Evolutionary conservation across 2,888 invertebrate species (phyloP), one percentile per base, ranked within the genome.

Genomic region (Anorthoa munda): DNA sequence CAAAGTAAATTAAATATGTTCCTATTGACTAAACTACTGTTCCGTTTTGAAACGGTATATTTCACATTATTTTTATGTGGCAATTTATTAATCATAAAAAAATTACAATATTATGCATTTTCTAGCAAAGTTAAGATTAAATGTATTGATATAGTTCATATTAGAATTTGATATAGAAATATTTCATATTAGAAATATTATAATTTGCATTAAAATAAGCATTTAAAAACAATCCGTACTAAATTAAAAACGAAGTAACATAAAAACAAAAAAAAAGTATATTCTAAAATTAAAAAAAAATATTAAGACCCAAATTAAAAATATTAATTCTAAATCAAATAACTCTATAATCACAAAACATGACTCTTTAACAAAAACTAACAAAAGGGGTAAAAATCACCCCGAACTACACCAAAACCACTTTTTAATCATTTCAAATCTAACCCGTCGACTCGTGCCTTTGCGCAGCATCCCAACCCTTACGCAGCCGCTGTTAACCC

Each of bases 381-480:
- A 74, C 23, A 74, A 72, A 83, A 85, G 64, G 70, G 79, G 58
- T 77, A 71, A 77, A 79, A 68, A 73, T 2, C 45, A 69, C 39
- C 64, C 59, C 58, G 51, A 60, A 66, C 58, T 48, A 83, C 70
- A 66, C 56, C 45, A 81, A 86, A 87, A 84, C 83, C 81, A 87
- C 83, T 83, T 86, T 85, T 83, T 66, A 81, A 86, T 83, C 67
- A 63, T 68, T 70, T 61, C 79, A 81, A 74, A 77, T 77, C 79
- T 74, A 90, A 90, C 90, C 82, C 74, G 90, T 87, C 82, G 79
- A 60, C 93, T 87, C 93, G 93, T 94, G 94, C 93, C 88, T 79
- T 7, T 75, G 91, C 94, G 93, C 95, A 95, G 94, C 94, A 92
- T 94, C 94, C 68, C 86, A 91, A 90, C 92, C 92, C 92, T 85